phyloP scores from a whole-genome alignment of 2,888 invertebrate species.

The Cephalotes varians region DNA sequence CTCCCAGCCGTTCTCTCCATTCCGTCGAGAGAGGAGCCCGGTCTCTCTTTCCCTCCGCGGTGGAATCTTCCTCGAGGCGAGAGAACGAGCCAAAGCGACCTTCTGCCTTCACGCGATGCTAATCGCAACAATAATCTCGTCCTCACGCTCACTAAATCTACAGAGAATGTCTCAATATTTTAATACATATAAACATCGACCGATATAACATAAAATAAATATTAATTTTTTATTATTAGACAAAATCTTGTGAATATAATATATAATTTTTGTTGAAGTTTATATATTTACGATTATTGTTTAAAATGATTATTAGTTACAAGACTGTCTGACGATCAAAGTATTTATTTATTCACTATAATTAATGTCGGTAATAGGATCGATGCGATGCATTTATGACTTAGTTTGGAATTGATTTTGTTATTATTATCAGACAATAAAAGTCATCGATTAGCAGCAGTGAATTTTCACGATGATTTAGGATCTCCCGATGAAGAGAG shows the following conservation, averaged over 20 bases:
- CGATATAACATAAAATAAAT: background rate
- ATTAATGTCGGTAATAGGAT: background rate
- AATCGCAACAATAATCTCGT: conserved; percentile 15
- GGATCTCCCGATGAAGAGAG: background rate
- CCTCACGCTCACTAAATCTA: background rate
- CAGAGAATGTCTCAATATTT: background rate
- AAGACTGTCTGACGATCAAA: background rate
- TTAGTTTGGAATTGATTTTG: too few relatives aligned
- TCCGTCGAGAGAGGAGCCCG: conserved; percentile 42
- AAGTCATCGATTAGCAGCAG: conserved; percentile 2
- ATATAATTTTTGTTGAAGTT: background rate
- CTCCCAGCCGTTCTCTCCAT: conserved; percentile 75
- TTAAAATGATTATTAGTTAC: background rate
- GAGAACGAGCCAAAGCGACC: conserved; percentile 55
- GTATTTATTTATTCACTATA: background rate
- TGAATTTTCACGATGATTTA: background rate
- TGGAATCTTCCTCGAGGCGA: conserved; percentile 48
- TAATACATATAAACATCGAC: background rate
- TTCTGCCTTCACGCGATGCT: conserved; percentile 52
- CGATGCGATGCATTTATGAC: too few relatives aligned
- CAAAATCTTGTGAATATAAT: background rate
- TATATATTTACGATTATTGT: background rate
- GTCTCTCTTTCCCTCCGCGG: conserved; percentile 17
- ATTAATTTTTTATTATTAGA: background rate
- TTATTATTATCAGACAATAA: too few relatives aligned